phyloP scores from a whole-genome alignment of 2,113 vertebrate species.

The Ramphastos sulfuratus region DNA sequence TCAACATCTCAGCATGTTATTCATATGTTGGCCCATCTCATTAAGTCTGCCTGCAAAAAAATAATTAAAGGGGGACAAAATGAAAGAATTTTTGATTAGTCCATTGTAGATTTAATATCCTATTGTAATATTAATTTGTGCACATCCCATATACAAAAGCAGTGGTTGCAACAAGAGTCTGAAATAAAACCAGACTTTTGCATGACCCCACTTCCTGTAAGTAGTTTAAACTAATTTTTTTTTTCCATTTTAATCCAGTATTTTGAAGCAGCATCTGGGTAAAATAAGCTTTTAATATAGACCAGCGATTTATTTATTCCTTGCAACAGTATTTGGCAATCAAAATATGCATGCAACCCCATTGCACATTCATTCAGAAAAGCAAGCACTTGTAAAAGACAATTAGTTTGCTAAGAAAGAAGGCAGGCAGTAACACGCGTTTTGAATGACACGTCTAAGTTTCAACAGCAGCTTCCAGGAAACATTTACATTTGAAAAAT shows the following conservation, averaged over 20 bases:
- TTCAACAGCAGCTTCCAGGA: conserved; percentile 42
- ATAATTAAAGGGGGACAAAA: not conserved
- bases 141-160: not conserved
- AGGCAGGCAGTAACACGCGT: not conserved
- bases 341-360: conserved; percentile 49
- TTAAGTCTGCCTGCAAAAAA: not conserved
- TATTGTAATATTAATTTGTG: not conserved
- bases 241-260: conserved; percentile 48
- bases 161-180: not conserved
- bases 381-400: not conserved
- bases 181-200: conserved; percentile 5
- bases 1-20: not conserved
- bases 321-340: conserved; percentile 71
- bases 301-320: conserved; percentile 69
- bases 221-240: conserved; percentile 38
- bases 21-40: not conserved
- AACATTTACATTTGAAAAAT: conserved; percentile 57
- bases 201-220: not conserved
- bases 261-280: conserved; percentile 74
- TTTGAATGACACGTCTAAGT: not conserved
- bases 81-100: not conserved
- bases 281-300: conserved; percentile 71
- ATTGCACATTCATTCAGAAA: not conserved
- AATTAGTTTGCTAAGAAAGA: not conserved
- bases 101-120: not conserved